Base-by-base conservation (phyloP, 2,797 vertebrate genomes). In the Triplophysa bombifrons region DNA sequence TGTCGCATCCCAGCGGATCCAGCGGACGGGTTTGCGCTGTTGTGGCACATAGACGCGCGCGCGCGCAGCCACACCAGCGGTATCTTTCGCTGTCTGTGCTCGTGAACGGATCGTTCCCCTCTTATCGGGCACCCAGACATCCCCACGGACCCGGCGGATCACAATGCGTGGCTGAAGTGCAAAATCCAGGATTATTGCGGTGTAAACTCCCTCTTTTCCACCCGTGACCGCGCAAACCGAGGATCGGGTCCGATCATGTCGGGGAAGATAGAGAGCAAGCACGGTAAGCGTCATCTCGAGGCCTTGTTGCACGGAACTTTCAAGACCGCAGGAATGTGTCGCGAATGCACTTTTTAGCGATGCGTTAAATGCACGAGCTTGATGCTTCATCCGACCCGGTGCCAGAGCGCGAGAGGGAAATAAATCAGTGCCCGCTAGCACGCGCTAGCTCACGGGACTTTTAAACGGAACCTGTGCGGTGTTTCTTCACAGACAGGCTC, bases 261-360 rank as follows among this genome's bases (percentile, higher is more conserved):
- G 91, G 92, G 93, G 76, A 94, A 93, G 91, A 94, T 94, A 88
- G 94, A 94, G 88, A 94, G 91, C 91, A 94, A 94, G 88, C 94
- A 93, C 92, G 94, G 94, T 94, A 91, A 93, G 93, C 83, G 74
- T 83, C n/a, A 66, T 51, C 0, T 53, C 11, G 25, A 46, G 58
- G 69, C 76, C 76, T 3, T 14, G n/a, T 13, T 27, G 2, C 16
- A 2, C 4, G 17, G 3, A 58, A 61, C 56, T 61, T 69, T 25
- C 12, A 19, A 5, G 13, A n/a, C 13, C 27, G 19, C 25, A 4
- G 19, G n/a, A 0, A 13, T 55, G 16, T n/a, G 44, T 48, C 11
- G 20, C 14, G 7, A 16, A 46, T 20, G 22, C 19, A 11, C 2
- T 4, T 48, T 58, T 22, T 17, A 13, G 13, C 19, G 1, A 5